Base-by-base conservation (phyloP, 2,888 invertebrate species). In the Hirtodrosophila alboralis region DNA sequence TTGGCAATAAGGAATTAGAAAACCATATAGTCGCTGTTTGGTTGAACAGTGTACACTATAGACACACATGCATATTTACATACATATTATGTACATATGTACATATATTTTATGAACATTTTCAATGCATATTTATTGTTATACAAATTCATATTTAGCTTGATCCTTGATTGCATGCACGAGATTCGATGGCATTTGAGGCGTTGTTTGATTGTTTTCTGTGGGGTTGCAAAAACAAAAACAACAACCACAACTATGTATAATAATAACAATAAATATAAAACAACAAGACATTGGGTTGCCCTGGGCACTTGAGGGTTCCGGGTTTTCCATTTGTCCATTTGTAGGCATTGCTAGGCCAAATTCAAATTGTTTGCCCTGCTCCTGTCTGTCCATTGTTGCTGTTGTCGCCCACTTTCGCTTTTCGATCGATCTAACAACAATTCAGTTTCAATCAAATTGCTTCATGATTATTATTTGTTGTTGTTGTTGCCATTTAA, bases 381-480 rank as follows among this genome's bases (percentile, higher is more conserved):
- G 62, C 31, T 44, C 28, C 37, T 10, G 51, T 23, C 37, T 10
- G 51, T 43, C 31, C 27, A 48, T 41, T 53, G 41, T 36, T 57
- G 40, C 27, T 59, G 53, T 48, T 53, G 40, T 68, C 59, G 70
- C 72, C 70, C 62, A 81, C 79, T 76, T 84, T 84, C 77, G 66
- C 58, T 76, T 68, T 70, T 64, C 73, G 77, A 88, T 88, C 89
- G 89, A 88, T 88, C 88, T 85, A 88, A 88, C 88, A 88, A 88
- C 80, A 87, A 80, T 83, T 75, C 60, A 61, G 73, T 70, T 76
- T 66, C 73, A 86, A 75, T 84, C 79, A 69, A 76, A 75, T 65
- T 66, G 81, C 66, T 63, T 51, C 60, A 65, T 65, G 56, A 81
- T 66, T 74, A 74, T 26, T 40, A 21, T n/a, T 40, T 48, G 41